Evolutionary conservation across 2,113 vertebrate genomes (phyloP).

Genomic region (Pseudolaguvia tuberculata): DNA sequence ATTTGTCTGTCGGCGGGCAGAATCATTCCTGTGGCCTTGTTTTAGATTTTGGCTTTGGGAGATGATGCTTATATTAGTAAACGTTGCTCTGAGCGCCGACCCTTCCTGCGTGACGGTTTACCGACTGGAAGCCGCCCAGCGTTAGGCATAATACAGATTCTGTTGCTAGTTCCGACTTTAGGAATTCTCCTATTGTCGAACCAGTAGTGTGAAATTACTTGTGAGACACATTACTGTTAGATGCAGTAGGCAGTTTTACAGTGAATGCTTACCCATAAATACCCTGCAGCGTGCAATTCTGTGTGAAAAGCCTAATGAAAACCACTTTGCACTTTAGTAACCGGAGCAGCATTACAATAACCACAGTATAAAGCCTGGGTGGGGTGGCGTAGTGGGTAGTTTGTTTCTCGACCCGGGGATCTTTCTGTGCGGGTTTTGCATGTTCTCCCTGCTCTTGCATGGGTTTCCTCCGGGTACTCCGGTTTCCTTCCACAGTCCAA

Average conservation of each 20-base stretch:
- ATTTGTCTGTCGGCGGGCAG: constrained; percentile 24
- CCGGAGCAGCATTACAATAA: not conserved
- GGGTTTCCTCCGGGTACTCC: no score
- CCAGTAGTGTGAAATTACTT: not conserved
- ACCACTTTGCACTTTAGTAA: not conserved
- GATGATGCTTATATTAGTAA: constrained; percentile 23
- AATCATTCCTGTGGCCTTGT: constrained; percentile 9
- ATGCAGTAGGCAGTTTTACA: not conserved
- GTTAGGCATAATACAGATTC: constrained; percentile 1
- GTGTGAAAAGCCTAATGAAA: not conserved
- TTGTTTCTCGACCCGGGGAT: no score
- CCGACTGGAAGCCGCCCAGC: constrained; percentile 2
- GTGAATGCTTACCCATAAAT: not conserved
- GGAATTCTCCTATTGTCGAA: not conserved
- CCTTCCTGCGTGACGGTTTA: not conserved
- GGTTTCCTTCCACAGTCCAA: no score
- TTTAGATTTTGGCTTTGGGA: constrained; percentile 19
- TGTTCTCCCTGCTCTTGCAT: no score
- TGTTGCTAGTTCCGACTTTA: not conserved
- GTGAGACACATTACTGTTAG: not conserved
- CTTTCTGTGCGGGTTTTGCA: no score
- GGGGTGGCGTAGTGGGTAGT: no score
- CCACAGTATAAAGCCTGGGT: not conserved
- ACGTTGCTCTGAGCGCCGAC: constrained; percentile 17
- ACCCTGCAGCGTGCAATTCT: constrained; percentile 1